A percentile compares a stretch with the other conserved stretches of the same genome.
These are phyloP conservation scores for Laterallus jamaicensis DNA, from an alignment of 2,113 vertebrate genomes.

Conservation along the genomic window DNA sequence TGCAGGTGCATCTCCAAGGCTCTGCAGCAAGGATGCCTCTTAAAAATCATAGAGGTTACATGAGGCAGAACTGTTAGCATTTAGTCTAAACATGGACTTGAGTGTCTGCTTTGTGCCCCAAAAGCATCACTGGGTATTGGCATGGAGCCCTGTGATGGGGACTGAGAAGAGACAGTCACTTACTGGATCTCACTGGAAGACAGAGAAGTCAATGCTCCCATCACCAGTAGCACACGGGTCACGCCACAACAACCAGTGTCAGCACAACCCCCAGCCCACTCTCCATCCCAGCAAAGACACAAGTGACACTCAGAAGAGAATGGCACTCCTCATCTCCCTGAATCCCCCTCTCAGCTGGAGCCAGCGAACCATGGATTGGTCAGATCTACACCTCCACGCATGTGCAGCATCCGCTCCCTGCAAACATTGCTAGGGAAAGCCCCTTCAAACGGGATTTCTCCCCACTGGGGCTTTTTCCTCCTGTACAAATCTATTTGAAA, in stretches of 20 bases:
- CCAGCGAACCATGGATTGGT: neutral
- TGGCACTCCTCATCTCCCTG: fast-evolving
- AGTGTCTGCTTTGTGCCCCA: neutral
- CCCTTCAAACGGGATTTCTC: constrained; percentile 51
- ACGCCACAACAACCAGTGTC: fast-evolving
- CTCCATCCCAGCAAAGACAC: neutral
- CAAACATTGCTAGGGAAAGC: neutral
- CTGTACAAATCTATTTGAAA: constrained; percentile 40
- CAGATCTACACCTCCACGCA: neutral
- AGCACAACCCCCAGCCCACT: neutral
- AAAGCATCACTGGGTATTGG: neutral
- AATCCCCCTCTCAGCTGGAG: neutral
- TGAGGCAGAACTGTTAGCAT: neutral
- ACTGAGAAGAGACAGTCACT: neutral
- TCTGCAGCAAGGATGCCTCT: neutral
- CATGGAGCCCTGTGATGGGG: fast-evolving
- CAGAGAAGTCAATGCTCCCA: neutral
- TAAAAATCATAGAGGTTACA: neutral
- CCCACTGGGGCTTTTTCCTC: neutral
- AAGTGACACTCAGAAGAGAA: neutral
- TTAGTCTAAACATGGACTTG: neutral
- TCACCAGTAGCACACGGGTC: fast-evolving
- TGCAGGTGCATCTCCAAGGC: neutral
- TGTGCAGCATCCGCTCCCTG: neutral
- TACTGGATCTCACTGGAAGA: neutral